Evolutionary conservation across 2,113 vertebrate species (phyloP).

Genomic region (Microcebus griseorufus): DNA sequence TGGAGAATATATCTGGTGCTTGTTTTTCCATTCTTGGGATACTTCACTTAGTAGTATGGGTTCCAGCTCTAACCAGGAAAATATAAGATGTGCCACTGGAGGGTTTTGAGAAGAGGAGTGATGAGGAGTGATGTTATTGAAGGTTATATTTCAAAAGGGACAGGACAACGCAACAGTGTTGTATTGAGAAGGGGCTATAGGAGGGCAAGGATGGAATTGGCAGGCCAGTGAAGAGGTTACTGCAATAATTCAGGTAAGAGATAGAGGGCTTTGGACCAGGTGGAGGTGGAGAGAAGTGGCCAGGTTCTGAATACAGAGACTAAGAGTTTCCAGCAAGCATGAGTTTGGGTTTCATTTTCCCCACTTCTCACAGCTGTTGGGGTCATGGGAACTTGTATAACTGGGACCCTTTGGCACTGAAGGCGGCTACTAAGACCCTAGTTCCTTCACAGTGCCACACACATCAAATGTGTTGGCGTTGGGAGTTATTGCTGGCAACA

Average conservation of each 20-base stretch:
- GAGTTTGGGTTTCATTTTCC: background rate
- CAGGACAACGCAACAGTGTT: background rate
- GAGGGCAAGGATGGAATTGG: background rate
- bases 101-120: background rate
- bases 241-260: background rate
- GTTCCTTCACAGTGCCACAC: background rate
- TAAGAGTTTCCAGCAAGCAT: background rate
- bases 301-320: background rate
- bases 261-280: background rate
- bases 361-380: background rate
- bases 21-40: too few species aligned
- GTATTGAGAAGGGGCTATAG: background rate
- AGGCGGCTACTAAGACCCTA: background rate
- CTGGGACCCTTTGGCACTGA: background rate
- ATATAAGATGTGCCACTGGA: too few species aligned
- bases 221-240: background rate
- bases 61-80: too few species aligned
- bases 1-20: too few species aligned
- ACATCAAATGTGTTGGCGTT: background rate
- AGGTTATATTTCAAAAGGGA: background rate
- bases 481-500: slow-evolving; percentile 49
- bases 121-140: background rate
- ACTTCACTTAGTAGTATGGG: too few species aligned
- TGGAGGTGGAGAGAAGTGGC: background rate
- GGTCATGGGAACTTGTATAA: background rate